Evolutionary conservation across 2,888 invertebrate species (phyloP).

Genomic region (Tetramorium bicarinatum): DNA sequence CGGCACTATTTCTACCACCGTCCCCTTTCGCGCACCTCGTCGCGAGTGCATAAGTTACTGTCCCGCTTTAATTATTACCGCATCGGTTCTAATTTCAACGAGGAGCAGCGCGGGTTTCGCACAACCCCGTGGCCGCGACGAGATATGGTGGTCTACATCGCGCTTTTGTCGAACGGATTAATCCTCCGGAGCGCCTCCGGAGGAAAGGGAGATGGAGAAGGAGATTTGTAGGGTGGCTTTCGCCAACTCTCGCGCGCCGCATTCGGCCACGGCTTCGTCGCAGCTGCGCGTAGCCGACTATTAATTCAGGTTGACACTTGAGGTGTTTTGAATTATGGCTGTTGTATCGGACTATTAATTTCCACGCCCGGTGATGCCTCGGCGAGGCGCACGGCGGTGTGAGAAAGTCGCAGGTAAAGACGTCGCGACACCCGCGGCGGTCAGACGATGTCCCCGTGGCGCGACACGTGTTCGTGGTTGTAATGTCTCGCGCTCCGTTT

Average conservation of each 20-base stretch:
- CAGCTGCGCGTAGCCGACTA: slow-evolving; percentile 64
- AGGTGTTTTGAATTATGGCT: slow-evolving; percentile 75
- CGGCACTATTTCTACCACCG: slow-evolving; percentile 39
- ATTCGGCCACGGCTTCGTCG: slow-evolving; percentile 63
- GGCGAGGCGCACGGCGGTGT: slow-evolving; percentile 39
- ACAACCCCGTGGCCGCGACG: not conserved
- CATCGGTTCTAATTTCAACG: slow-evolving; percentile 56
- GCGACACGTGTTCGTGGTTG: slow-evolving; percentile 64
- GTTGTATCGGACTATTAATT: slow-evolving; percentile 75
- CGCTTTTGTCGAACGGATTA: slow-evolving; percentile 69
- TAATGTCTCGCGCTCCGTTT: slow-evolving; percentile 21
- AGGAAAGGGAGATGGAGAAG: not conserved
- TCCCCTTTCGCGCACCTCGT: slow-evolving; percentile 14
- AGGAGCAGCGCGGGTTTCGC: slow-evolving; percentile 15
- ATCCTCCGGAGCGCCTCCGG: slow-evolving; percentile 26
- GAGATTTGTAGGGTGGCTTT: slow-evolving; percentile 58
- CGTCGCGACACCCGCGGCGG: slow-evolving; percentile 62
- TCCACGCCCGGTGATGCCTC: slow-evolving; percentile 68
- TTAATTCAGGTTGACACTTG: slow-evolving; percentile 75
- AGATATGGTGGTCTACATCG: slow-evolving; percentile 4
- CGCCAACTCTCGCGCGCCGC: slow-evolving; percentile 52
- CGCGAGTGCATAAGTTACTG: slow-evolving; percentile 45
- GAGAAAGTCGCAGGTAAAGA: slow-evolving; percentile 70
- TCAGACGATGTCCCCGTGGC: slow-evolving; percentile 34
- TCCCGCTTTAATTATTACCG: slow-evolving; percentile 57